Conservation (phyloP, 2,797 vertebrate species). For the Chiloscyllium punctatum region DNA sequence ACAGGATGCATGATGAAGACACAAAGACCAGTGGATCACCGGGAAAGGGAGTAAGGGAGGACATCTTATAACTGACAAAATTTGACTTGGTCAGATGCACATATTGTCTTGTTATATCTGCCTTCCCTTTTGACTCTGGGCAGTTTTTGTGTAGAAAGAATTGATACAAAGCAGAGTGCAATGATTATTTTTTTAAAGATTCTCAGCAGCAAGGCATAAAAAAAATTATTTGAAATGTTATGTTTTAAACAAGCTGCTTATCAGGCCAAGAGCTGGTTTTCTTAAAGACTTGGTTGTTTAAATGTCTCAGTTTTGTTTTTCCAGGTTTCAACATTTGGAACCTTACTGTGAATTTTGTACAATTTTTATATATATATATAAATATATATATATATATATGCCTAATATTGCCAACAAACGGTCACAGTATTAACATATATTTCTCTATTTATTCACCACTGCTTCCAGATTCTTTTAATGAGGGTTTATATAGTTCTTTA, state of each 20-base stretch:
- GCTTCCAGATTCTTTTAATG: conserved; percentile 39
- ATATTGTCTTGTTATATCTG: conserved; percentile 59
- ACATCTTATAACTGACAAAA: conserved; percentile 56
- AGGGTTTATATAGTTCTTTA: conserved; percentile 64
- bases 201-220: conserved; percentile 32
- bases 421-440: conserved; percentile 97
- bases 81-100: conserved; percentile 48
- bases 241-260: conserved; percentile 49
- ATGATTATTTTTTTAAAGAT: conserved; percentile 50
- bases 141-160: conserved; percentile 73
- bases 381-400: conserved; percentile 54
- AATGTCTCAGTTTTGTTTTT: conserved; percentile 52
- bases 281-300: conserved; percentile 61
- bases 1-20: conserved; percentile 60
- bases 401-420: conserved; percentile 80
- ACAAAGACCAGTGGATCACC: conserved; percentile 65
- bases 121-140: conserved; percentile 61
- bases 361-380: conserved; percentile 54
- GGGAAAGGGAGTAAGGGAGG: conserved; percentile 54
- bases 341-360: conserved; percentile 88
- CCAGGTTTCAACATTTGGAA: conserved; percentile 66
- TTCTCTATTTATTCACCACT: conserved; percentile 61
- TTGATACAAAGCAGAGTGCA: conserved; percentile 80
- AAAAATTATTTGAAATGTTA: conserved; percentile 23
- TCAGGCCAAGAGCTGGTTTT: conserved; percentile 54